Conservation (phyloP, 2,888 invertebrate genomes). For the Spisula solida region DNA sequence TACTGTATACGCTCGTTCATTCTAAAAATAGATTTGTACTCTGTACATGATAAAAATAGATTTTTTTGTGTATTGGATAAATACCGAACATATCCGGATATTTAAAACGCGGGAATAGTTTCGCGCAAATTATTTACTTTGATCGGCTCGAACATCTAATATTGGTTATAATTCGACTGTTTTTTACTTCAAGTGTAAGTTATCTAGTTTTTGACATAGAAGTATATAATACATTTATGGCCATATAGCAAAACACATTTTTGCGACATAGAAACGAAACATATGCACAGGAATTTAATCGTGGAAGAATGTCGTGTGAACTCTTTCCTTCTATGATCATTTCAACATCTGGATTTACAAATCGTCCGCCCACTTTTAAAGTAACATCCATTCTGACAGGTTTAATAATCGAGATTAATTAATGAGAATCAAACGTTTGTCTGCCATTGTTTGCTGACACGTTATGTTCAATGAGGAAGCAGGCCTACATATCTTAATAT, state of each 20-base stretch:
- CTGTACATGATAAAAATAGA: neutral
- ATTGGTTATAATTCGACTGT: neutral
- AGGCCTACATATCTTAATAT: no score
- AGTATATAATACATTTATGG: neutral
- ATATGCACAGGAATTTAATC: constrained; percentile 52
- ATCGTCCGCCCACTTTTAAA: constrained; percentile 62
- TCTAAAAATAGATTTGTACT: no score
- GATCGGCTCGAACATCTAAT: neutral
- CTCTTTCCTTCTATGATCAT: constrained; percentile 44
- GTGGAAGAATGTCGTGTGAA: constrained; percentile 54
- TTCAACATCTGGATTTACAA: constrained; percentile 53
- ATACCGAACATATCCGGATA: neutral
- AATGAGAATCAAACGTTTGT: constrained; percentile 23
- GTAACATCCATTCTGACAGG: constrained; percentile 52
- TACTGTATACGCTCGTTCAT: neutral
- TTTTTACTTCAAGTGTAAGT: neutral
- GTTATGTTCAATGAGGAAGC: no score
- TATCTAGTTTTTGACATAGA: neutral
- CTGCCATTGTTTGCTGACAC: neutral
- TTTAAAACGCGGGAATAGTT: neutral
- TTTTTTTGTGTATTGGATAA: neutral
- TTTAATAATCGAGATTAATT: constrained; percentile 40
- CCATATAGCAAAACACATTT: constrained; percentile 26
- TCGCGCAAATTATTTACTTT: neutral
- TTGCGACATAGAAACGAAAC: constrained; percentile 41